Conservation (phyloP, 2,797 vertebrate species). For the Sarcoramphus papa region DNA sequence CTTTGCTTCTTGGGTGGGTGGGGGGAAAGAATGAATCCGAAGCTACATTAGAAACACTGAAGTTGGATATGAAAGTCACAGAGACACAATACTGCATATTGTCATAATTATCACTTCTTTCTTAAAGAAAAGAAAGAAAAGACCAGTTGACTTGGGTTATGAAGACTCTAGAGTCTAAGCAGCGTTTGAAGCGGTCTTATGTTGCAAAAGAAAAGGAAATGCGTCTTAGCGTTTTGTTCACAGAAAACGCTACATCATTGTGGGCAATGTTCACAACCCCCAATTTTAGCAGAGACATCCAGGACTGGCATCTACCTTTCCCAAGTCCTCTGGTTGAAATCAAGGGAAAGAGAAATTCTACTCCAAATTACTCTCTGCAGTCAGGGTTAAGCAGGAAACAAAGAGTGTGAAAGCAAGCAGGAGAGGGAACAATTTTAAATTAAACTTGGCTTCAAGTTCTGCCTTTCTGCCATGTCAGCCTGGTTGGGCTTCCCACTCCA, state of each 20-base stretch:
- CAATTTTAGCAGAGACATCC: background rate
- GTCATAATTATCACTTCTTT: slow-evolving; percentile 54
- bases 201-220: slow-evolving; percentile 21
- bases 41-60: background rate
- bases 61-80: slow-evolving; percentile 46
- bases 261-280: background rate
- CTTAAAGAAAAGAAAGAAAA: slow-evolving; percentile 35
- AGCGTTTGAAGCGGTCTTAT: slow-evolving; percentile 2
- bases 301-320: background rate
- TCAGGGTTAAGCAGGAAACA: background rate
- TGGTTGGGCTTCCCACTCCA: background rate
- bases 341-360: background rate
- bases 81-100: slow-evolving; percentile 50
- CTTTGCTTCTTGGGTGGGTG: slow-evolving; percentile 11
- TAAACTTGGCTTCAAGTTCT: background rate
- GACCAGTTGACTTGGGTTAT: background rate
- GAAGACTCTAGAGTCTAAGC: background rate
- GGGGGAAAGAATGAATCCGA: background rate
- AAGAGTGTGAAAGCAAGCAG: background rate
- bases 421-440: background rate
- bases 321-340: background rate
- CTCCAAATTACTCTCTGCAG: background rate
- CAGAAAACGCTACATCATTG: background rate
- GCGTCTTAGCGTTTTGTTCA: background rate
- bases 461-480: background rate